Evolutionary conservation across 64 coral and sea anemone genomes (phyloP).

Genomic region (Pachyseris speciosa): DNA sequence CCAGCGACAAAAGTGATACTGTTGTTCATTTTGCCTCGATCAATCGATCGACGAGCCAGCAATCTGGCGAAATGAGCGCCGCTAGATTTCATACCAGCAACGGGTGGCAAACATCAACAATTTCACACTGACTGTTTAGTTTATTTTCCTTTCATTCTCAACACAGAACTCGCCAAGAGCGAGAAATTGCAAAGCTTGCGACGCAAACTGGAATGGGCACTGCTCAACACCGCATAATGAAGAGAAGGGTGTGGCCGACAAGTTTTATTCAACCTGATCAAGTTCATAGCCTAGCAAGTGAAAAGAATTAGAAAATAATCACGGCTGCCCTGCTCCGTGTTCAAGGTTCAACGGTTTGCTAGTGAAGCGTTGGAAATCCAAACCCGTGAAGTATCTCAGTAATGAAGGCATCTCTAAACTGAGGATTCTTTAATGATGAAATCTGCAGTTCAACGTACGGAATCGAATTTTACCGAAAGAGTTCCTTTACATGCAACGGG

Average conservation of each 20-base stretch:
- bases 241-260: background rate
- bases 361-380: conserved; percentile 36
- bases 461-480: too few relatives aligned
- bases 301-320: background rate
- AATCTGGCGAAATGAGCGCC: background rate
- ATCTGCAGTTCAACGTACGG: background rate
- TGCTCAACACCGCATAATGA: background rate
- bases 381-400: background rate
- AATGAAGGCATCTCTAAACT: background rate
- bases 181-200: background rate
- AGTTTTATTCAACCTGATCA: background rate
- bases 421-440: background rate
- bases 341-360: background rate
- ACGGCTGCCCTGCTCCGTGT: background rate
- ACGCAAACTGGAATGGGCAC: background rate
- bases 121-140: background rate
- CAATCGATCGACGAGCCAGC: too few relatives aligned
- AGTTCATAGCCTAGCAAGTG: background rate
- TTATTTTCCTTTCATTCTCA: background rate
- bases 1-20: background rate
- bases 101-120: conserved; percentile 6
- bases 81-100: background rate
- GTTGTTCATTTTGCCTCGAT: background rate
- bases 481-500: too few relatives aligned
- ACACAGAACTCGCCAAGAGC: background rate